These are phyloP conservation scores for Malacoctenus gilli DNA, from an alignment of 2,797 vertebrate genomes.

Conservation along the genomic window DNA sequence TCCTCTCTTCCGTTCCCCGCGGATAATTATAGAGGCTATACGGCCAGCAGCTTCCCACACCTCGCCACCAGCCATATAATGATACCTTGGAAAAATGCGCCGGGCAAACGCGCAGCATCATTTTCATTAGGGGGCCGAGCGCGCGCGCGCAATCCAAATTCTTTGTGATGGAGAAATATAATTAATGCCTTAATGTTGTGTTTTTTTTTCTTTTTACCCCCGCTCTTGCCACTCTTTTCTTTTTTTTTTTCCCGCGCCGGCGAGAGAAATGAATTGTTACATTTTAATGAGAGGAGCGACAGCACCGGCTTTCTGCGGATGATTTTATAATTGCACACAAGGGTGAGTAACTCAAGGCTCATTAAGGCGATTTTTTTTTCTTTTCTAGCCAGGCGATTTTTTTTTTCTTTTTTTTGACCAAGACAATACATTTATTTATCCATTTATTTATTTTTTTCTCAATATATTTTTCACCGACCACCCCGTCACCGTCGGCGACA, in stretches of 20 bases:
- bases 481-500: too few relatives aligned
- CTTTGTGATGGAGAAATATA: constrained; percentile 93
- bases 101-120: constrained; percentile 91
- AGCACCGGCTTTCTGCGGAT: constrained; percentile 83
- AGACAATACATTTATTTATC: constrained; percentile 65
- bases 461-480: too few relatives aligned
- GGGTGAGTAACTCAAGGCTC: constrained; percentile 76
- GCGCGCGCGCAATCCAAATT: constrained; percentile 91
- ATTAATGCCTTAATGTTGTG: constrained; percentile 98
- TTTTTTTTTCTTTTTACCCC: too few relatives aligned
- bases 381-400: constrained; percentile 66
- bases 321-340: constrained; percentile 86
- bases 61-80: constrained; percentile 92
- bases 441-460: background rate
- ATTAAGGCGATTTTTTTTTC: constrained; percentile 68
- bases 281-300: constrained; percentile 97
- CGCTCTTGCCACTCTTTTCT: constrained; percentile 90
- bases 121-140: constrained; percentile 94
- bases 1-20: too few relatives aligned
- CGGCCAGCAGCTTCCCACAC: constrained; percentile 92
- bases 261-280: constrained; percentile 94
- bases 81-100: constrained; percentile 89
- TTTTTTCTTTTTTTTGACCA: constrained; percentile 65
- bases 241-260: too few relatives aligned
- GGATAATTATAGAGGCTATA: constrained; percentile 94